Evolutionary conservation across 2,888 invertebrate genomes (phyloP).

Genomic region (Eudemis profundana): DNA sequence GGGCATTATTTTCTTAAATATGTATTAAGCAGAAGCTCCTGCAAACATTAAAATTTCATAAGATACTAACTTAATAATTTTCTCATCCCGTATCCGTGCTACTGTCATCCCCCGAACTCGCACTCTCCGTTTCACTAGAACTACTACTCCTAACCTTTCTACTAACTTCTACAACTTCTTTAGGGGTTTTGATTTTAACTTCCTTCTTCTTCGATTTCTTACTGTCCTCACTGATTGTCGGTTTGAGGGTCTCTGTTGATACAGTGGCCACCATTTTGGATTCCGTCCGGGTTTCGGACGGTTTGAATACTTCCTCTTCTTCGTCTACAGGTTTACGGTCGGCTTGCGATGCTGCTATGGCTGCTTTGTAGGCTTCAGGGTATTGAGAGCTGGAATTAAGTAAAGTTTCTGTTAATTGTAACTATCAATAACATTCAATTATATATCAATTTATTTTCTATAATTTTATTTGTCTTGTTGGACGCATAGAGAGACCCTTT

Average conservation of each 20-base stretch:
- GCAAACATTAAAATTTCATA: not conserved
- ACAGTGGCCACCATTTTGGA: conserved; percentile 80
- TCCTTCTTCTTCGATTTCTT: conserved; percentile 66
- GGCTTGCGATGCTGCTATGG: conserved; percentile 80
- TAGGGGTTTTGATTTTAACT: conserved; percentile 64
- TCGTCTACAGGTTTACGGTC: conserved; percentile 74
- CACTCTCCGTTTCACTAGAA: conserved; percentile 87
- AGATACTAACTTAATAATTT: not conserved
- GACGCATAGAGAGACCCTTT: no score
- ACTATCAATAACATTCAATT: no score
- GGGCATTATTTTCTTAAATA: no score
- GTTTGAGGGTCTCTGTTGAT: conserved; percentile 79
- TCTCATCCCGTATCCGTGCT: conserved; percentile 86
- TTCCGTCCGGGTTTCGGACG: conserved; percentile 59
- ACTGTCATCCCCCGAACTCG: conserved; percentile 87
- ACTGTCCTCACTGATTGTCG: conserved; percentile 66
- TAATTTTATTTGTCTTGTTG: no score
- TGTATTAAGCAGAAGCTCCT: no score
- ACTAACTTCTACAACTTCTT: conserved; percentile 60
- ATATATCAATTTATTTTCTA: no score
- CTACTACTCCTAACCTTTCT: conserved; percentile 69
- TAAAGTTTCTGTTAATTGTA: not conserved
- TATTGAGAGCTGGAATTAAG: conserved; percentile 84
- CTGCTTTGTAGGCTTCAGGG: conserved; percentile 88
- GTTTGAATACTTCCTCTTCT: conserved; percentile 72